phyloP scores from a whole-genome alignment of 2,888 invertebrate species.

The Leucophenga montana region DNA sequence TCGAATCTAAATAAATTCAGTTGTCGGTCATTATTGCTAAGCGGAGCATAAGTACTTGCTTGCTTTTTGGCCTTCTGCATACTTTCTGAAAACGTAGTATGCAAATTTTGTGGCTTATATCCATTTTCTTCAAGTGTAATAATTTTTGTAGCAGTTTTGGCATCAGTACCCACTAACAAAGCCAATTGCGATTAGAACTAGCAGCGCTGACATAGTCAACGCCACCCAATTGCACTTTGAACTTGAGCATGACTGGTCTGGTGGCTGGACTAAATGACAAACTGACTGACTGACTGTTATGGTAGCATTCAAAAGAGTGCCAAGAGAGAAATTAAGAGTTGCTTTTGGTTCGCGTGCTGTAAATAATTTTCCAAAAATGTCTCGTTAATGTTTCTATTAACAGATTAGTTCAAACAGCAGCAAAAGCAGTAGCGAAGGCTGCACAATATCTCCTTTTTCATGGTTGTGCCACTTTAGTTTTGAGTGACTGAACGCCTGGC shows the following conservation, averaged over 20 bases:
- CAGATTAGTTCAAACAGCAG: conserved; percentile 58
- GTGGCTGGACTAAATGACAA: conserved; percentile 29
- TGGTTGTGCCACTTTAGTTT: conserved; percentile 18
- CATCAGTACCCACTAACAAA: conserved; percentile 17
- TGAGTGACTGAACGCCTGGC: conserved; percentile 9
- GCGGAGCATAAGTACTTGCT: no score
- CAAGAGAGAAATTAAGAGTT: conserved; percentile 1
- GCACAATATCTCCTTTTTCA: conserved; percentile 30
- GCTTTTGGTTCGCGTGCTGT: conserved; percentile 59
- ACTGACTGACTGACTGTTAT: conserved; percentile 37
- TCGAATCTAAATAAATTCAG: no score
- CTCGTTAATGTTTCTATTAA: conserved; percentile 71
- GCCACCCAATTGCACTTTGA: conserved; percentile 53
- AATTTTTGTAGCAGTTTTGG: background rate
- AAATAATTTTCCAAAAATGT: conserved; percentile 65
- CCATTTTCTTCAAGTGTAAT: background rate
- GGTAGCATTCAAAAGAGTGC: background rate
- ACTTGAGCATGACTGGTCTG: conserved; percentile 57
- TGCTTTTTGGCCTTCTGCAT: no score
- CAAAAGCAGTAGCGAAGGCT: conserved; percentile 30
- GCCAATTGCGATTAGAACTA: conserved; percentile 42
- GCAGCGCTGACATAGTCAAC: conserved; percentile 36
- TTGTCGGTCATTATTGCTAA: no score
- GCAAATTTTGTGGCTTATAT: no score
- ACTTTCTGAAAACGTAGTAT: no score